Evolutionary conservation across 2,888 invertebrate species (phyloP), one percentile per base, ranked within the genome.

Genomic region (Acronicta aceris): DNA sequence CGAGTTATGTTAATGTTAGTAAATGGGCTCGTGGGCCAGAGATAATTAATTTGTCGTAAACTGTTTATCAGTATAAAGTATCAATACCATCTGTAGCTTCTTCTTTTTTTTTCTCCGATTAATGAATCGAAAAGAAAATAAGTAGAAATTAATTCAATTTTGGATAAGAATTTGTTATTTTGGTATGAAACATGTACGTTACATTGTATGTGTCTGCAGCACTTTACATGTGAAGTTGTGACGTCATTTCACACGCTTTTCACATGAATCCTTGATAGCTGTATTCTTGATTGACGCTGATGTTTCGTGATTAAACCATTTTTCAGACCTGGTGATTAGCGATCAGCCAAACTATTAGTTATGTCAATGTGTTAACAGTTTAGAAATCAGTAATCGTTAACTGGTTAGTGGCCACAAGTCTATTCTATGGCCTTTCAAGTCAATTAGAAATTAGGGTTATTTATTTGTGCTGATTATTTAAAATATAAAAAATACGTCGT

Each of bases 321-420:
- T 54, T 58, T 52, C 17, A 10, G 42, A 45, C 45, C 42, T 58
- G 58, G 65, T 56, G 48, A 71, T 71, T 75, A 71, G 71, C 41
- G n/a, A 7, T 6, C 10, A 7, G 51, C 76, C 71, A 71, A 33
- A 65, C 60, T 49, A 58, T 40, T 46, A 41, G 17, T 40, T 55
- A 50, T 36, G 16, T n/a, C 17, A 38, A 41, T 53, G 9, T 46
- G 45, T 66, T 59, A 30, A 49, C 12, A 38, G 17, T 40, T 15
- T 46, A 43, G 42, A 7, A 15, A 15, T 6, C 15, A 13, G n/a
- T 38, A 0, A 38, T n/a, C 38, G 7, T 7, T 36, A 4, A 36
- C 12, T 36, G 36, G 13, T 13, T 30, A 10, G 30, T 7, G 10
- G 8, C 7, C 6, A 7, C 27, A 21, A 21, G 21, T 2, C 21